Evolutionary conservation across 2,888 invertebrate species (phyloP), one percentile per base, ranked within the genome.

Genomic region (Cataglyphis livida): DNA sequence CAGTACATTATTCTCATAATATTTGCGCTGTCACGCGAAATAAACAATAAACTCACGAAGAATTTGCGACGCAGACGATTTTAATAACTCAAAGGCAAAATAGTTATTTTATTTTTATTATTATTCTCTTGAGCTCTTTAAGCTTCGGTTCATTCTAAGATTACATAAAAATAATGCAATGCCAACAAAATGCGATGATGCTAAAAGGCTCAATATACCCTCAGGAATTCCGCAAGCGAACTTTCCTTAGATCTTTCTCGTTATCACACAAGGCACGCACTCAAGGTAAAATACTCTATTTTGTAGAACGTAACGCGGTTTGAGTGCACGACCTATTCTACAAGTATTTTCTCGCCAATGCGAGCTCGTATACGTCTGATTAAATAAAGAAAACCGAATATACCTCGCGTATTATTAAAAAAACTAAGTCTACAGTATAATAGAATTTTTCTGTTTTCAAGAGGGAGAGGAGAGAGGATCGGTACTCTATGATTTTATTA

Each of bases 191-290:
- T 62, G 18, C 21, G 51, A 44, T 4, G 3, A 65, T 35, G 54
- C 12, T 59, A 70, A 32, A n/a, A 68, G 41, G 10, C 38, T 41
- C 15, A 18, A 25, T 38, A 15, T 38, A 66, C 32, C 18, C n/a
- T 25, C 18, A 25, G 51, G 18, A 78, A 44, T 78, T 70, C 35
- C 12, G 44, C 41, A 59, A 44, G 18, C 18, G 59, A 68, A 18
- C 18, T 78, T 44, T 12, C 2, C 25, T 70, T 68, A 41, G 28
- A 78, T 48, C 78, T 28, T 65, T 41, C 57, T 68, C 44, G 70
- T 78, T 78, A 70, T 78, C 70, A 78, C 44, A 68, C 78, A 48
- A 70, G 78, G 68, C 78, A 78, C 70, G 78, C 70, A 78, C 59
- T 78, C 35, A 25, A 78, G 21, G 44, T 70, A 78, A 59, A 78